Percentiles rank a stretch among this genome's conserved stretches.
These are phyloP conservation scores for Lasioglossum calceatum DNA, from an alignment of 2,888 invertebrate genomes.

Conservation along the genomic window DNA sequence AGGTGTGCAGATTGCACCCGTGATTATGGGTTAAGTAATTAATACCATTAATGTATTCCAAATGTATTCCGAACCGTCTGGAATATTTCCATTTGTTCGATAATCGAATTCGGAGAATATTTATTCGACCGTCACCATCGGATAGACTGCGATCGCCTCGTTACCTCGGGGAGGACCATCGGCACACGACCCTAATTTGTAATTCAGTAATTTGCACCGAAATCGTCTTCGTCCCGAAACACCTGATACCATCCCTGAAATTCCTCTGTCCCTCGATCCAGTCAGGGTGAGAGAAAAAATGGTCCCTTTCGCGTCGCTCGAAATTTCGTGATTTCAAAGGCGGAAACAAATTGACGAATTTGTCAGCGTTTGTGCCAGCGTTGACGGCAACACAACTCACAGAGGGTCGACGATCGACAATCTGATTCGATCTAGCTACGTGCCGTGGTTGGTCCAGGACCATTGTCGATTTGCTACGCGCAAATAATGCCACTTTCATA, in stretches of 20 bases:
- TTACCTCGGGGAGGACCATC: not conserved
- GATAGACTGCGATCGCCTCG: not conserved
- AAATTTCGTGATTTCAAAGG: slow-evolving; percentile 52
- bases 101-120: not conserved
- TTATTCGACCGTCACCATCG: not conserved
- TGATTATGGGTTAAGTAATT: not conserved
- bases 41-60: not conserved
- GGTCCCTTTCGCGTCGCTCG: slow-evolving; percentile 26
- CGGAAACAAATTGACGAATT: slow-evolving; percentile 60
- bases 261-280: slow-evolving; percentile 8
- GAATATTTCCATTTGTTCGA: not conserved
- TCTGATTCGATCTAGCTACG: not conserved
- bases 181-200: slow-evolving; percentile 70
- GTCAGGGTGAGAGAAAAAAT: slow-evolving; percentile 22
- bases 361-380: slow-evolving; percentile 37
- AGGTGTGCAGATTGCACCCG: not conserved
- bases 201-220: slow-evolving; percentile 72
- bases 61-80: not conserved
- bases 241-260: slow-evolving; percentile 71
- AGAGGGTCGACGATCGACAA: slow-evolving; percentile 7
- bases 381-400: slow-evolving; percentile 2
- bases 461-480: not conserved
- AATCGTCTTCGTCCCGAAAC: slow-evolving; percentile 65
- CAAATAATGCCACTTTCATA: not conserved
- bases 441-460: not conserved